phyloP scores from a whole-genome alignment of 2,113 vertebrate genomes.

The Saccopteryx bilineata region DNA sequence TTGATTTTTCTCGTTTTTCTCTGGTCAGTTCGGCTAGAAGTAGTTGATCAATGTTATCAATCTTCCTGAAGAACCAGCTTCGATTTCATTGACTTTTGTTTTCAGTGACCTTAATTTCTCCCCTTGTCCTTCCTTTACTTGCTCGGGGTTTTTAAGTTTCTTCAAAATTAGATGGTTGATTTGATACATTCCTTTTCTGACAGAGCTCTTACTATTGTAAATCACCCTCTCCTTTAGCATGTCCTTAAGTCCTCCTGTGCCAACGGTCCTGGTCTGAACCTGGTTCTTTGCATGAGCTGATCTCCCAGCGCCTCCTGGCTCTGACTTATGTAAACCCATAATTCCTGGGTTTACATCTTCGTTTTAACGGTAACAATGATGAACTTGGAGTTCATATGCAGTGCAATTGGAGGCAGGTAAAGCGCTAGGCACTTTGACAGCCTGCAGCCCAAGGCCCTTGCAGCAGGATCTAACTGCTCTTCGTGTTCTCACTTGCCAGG shows the following conservation, averaged over 20 bases:
- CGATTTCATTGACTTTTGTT: background rate
- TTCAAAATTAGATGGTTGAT: background rate
- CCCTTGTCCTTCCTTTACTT: background rate
- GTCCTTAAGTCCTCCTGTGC: background rate
- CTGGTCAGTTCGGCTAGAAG: background rate
- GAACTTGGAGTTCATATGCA: fast-evolving
- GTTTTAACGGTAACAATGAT: fast-evolving
- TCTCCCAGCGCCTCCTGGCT: background rate
- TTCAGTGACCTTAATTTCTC: background rate
- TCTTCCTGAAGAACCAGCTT: background rate
- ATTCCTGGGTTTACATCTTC: background rate
- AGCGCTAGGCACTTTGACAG: background rate
- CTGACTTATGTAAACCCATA: fast-evolving
- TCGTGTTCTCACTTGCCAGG: background rate
- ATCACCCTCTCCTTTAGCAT: too few relatives aligned
- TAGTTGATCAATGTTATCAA: background rate
- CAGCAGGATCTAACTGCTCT: background rate
- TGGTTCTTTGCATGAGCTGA: fast-evolving
- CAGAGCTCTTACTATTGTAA: too few relatives aligned
- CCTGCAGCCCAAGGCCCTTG: background rate
- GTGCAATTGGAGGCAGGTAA: background rate
- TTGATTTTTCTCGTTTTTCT: background rate
- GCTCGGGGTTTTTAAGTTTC: background rate
- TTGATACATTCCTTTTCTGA: background rate
- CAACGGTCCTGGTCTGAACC: fast-evolving